Evolutionary conservation across 2,888 invertebrate species (phyloP), one percentile per base, ranked within the genome.

Genomic region (Eucera pruinosa): DNA sequence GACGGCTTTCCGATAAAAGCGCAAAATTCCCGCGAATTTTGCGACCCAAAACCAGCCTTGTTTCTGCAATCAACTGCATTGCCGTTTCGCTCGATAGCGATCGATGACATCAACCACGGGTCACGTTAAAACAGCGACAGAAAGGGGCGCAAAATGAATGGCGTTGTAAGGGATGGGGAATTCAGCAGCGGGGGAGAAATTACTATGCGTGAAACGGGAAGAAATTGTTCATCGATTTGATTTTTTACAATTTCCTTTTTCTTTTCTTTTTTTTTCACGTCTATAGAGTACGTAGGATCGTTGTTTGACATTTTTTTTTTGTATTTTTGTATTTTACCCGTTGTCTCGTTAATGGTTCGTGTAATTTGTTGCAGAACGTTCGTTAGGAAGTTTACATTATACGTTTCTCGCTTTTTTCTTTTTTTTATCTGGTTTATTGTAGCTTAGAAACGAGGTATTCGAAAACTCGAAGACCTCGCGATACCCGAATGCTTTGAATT

Each of bases 1-100:
- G 78, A 83, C 86, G 81, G 81, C 74, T 80, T 78, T 75, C 81
- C 86, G 81, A 84, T 81, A 83, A 86, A 83, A 81, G 84, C 81
- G 45, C 77, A 68, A 80, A 86, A 86, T 84, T 80, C 71, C 78
- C 73, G 62, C 66, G 83, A 82, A 82, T 82, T 78, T 80, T 74
- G 66, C 78, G 69, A 72, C 61, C 77, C 72, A 66, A 76, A 78
- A 61, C 71, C 80, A 45, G 74, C 64, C 78, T 81, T 84, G 84
- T 83, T 83, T 83, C 81, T 78, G 74, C 82, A 83, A 84, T 82
- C 82, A 83, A 84, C 81, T 83, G 81, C 82, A 69, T 80, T 75
- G 81, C 81, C 77, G 55, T 71, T 69, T 61, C 45, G 33, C 80
- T 66, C 77, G 74, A 83, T 81, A 81, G 69, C 79, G 78, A 79